phyloP scores from a whole-genome alignment of 2,888 invertebrate species.

The Molorchus minor region DNA sequence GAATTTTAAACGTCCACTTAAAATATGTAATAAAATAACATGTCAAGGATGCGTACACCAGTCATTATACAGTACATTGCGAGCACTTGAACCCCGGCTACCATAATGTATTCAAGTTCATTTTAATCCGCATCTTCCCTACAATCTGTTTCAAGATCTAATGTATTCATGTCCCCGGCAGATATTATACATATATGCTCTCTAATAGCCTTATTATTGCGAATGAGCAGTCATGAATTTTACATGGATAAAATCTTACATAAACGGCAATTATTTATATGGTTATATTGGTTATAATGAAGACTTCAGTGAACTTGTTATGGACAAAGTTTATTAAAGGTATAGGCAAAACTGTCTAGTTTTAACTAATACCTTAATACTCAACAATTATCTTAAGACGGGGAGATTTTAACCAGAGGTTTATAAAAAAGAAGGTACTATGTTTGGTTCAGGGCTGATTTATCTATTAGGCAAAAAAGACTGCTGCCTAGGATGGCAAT shows the following conservation, averaged over 20 bases:
- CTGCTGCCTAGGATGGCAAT: no score
- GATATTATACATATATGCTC: constrained; percentile 10
- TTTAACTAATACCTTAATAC: not conserved
- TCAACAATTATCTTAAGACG: not conserved
- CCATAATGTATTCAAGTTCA: constrained; percentile 21
- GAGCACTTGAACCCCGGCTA: constrained; percentile 21
- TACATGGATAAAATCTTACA: constrained; percentile 8
- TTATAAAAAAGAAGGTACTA: not conserved
- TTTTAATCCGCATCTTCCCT: constrained; percentile 15
- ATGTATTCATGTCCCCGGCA: constrained; percentile 9
- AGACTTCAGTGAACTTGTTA: not conserved
- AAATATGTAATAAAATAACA: constrained; percentile 33
- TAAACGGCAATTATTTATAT: constrained; percentile 4
- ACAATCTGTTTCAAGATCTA: constrained; percentile 14
- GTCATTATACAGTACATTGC: constrained; percentile 26
- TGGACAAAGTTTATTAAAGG: not conserved
- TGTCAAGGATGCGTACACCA: constrained; percentile 31
- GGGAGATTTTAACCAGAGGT: not conserved
- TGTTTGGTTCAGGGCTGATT: no score
- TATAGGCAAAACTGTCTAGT: not conserved
- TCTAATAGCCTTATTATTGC: constrained; percentile 4
- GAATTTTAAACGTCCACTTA: constrained; percentile 25
- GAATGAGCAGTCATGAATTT: not conserved
- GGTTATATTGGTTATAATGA: not conserved
- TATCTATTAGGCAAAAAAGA: no score